These are phyloP conservation scores for Phenganax marumi DNA, from an alignment of 92 coral and sea anemone genomes.

Conservation along the genomic window DNA sequence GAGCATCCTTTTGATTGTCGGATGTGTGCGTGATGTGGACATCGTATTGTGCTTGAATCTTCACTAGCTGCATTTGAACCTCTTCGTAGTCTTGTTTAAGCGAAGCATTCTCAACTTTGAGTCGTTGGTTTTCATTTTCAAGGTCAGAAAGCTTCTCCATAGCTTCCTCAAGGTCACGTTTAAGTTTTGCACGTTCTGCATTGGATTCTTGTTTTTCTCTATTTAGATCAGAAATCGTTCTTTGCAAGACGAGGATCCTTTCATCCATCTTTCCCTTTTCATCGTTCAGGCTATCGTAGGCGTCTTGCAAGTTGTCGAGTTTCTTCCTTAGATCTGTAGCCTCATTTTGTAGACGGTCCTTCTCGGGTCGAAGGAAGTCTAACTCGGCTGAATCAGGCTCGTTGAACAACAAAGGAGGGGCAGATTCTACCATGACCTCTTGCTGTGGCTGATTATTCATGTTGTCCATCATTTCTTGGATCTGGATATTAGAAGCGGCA, in stretches of 20 bases:
- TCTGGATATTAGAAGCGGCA: conserved; percentile 64
- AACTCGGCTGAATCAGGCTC: conserved; percentile 64
- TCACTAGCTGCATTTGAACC: conserved; percentile 55
- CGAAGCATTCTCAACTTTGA: conserved; percentile 48
- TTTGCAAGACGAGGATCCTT: conserved; percentile 47
- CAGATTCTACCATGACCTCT: conserved; percentile 68
- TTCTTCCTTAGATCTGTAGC: conserved; percentile 71
- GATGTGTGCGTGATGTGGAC: conserved; percentile 64
- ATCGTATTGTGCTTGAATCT: conserved; percentile 90
- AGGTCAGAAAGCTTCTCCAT: conserved; percentile 70
- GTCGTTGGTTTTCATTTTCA: conserved; percentile 75
- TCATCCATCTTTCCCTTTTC: conserved; percentile 66
- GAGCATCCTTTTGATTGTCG: conserved; percentile 60
- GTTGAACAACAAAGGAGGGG: conserved; percentile 54
- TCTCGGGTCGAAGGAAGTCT: conserved; percentile 76
- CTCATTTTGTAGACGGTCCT: conserved; percentile 75
- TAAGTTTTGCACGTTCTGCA: conserved; percentile 46
- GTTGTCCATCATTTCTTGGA: conserved; percentile 78
- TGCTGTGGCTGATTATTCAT: conserved; percentile 55
- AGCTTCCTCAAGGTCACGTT: conserved; percentile 65
- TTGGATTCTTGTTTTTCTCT: conserved; percentile 46
- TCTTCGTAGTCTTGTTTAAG: conserved; percentile 45
- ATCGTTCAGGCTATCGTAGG: conserved; percentile 63
- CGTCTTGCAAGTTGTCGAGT: conserved; percentile 67
- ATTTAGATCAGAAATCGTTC: conserved; percentile 64